Percentiles rank a stretch among this genome's conserved stretches.
Evolutionary conservation across 2,888 invertebrate species (phyloP).

Genomic region (Arctia plantaginis): DNA sequence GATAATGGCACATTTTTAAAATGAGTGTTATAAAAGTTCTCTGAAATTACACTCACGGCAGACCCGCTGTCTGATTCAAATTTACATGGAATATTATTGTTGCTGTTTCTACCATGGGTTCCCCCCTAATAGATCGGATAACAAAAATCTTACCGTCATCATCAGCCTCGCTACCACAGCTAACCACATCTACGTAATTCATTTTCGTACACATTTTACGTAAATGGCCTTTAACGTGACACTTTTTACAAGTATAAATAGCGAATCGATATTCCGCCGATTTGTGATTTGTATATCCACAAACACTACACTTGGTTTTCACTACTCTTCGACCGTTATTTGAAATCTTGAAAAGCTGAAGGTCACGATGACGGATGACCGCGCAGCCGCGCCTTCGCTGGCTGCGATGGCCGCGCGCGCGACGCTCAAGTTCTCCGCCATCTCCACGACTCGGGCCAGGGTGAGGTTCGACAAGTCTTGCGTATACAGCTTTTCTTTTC

Average conservation of each 20-base stretch:
- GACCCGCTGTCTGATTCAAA: conserved; percentile 4
- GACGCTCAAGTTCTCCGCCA: not conserved
- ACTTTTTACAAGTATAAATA: conserved; percentile 14
- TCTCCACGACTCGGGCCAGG: not conserved
- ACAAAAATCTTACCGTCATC: not conserved
- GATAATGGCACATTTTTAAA: conserved; percentile 2
- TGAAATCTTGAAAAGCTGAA: conserved; percentile 12
- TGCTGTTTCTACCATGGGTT: too few species aligned
- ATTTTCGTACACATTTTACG: conserved; percentile 15
- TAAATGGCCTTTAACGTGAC: conserved; percentile 12
- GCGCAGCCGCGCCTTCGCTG: not conserved
- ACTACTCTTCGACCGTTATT: not conserved
- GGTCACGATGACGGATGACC: not conserved
- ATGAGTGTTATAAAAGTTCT: not conserved
- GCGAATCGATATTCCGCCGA: conserved; percentile 11
- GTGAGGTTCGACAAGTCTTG: not conserved
- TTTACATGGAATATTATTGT: too few species aligned
- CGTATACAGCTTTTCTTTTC: not conserved
- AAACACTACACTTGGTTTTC: too few species aligned
- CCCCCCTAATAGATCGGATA: not conserved
- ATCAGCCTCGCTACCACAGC: not conserved
- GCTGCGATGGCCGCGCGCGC: not conserved
- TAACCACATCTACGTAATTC: conserved; percentile 15
- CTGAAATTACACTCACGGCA: conserved; percentile 5
- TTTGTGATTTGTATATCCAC: conserved; percentile 2